Evolutionary conservation across 2,797 vertebrate genomes (phyloP).

Genomic region (Leontocebus nigricollis): DNA sequence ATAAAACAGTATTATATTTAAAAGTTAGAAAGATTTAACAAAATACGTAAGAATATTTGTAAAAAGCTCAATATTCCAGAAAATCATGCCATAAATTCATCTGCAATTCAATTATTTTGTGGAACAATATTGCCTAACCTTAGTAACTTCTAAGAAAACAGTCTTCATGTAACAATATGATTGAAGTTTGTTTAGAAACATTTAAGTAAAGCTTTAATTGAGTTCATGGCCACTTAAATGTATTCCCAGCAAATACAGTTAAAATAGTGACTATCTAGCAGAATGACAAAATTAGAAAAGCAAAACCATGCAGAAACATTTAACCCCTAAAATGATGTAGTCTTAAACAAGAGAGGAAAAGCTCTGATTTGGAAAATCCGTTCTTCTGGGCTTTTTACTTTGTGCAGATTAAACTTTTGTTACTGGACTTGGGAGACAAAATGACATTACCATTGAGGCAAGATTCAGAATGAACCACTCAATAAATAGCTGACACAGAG

Average conservation of each 20-base stretch:
- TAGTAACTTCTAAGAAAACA: constrained; percentile 7
- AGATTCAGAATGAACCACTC: neutral
- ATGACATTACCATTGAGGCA: neutral
- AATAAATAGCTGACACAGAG: neutral
- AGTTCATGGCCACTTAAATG: constrained; percentile 38
- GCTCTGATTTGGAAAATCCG: neutral
- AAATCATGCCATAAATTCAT: constrained; percentile 12
- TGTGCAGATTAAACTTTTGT: neutral
- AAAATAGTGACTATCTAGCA: neutral
- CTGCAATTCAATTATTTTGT: constrained; percentile 25
- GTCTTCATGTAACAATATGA: neutral
- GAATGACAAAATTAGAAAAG: constrained; percentile 48
- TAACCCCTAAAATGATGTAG: neutral
- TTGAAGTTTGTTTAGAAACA: constrained; percentile 55
- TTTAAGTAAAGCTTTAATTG: constrained; percentile 31
- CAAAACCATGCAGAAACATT: neutral
- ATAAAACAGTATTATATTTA: neutral
- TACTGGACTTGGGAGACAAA: neutral
- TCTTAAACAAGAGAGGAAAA: neutral
- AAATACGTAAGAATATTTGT: constrained; percentile 4
- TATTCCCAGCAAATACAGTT: constrained; percentile 32
- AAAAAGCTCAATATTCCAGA: neutral
- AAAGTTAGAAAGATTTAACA: constrained; percentile 4
- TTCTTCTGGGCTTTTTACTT: neutral
- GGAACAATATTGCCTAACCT: constrained; percentile 1